A percentile compares a stretch with the other conserved stretches of the same genome.
These are phyloP conservation scores for Nanger granti DNA, from an alignment of 2,113 vertebrate genomes.

Conservation along the genomic window DNA sequence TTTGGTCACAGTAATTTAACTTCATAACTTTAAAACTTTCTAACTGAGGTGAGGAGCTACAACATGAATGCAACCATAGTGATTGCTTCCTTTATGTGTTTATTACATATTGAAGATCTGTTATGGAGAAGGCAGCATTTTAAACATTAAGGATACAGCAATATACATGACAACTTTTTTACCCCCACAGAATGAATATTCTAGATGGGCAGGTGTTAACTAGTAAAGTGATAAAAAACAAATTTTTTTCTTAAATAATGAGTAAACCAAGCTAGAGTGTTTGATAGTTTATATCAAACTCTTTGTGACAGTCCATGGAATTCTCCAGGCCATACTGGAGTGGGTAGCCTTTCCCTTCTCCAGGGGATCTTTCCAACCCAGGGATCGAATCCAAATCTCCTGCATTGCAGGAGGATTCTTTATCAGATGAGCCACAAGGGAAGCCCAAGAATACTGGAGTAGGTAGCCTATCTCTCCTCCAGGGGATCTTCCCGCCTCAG, in stretches of 20 bases:
- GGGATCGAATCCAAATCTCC: background rate
- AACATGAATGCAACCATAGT: background rate
- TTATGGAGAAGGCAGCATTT: background rate
- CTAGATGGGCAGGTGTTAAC: background rate
- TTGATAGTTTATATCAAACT: background rate
- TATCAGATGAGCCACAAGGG: background rate
- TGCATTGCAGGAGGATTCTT: background rate
- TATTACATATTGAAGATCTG: background rate
- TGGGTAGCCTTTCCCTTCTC: background rate
- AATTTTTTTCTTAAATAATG: background rate
- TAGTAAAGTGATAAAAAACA: background rate
- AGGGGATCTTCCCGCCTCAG: background rate
- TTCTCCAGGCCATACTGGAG: background rate
- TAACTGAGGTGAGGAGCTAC: background rate
- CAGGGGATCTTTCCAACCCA: background rate
- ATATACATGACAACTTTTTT: background rate
- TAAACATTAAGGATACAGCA: background rate
- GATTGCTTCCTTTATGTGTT: background rate
- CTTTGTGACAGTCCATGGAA: background rate
- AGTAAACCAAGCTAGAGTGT: background rate
- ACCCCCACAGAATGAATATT: background rate
- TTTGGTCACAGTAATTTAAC: background rate
- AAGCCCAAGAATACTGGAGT: background rate
- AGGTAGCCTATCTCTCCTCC: background rate
- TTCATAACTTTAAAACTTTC: background rate